Percentiles rank a stretch among this genome's conserved stretches.
These are phyloP conservation scores for Melanotaenia duboulayi DNA, from an alignment of 2,113 vertebrate genomes.

Conservation along the genomic window DNA sequence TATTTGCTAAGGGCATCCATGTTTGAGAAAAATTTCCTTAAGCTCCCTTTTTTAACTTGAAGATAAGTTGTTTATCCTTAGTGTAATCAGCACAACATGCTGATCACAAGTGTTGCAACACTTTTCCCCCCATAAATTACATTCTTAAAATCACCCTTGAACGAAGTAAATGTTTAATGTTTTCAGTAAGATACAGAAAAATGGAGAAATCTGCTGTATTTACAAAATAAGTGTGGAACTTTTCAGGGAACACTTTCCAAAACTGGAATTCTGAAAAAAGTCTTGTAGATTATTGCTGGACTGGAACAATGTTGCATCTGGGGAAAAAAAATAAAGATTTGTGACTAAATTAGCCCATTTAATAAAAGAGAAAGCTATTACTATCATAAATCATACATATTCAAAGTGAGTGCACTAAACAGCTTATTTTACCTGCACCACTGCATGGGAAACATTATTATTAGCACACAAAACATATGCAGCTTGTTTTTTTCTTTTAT, in stretches of 20 bases:
- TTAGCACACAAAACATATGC: too few species aligned
- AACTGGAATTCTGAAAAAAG: background rate
- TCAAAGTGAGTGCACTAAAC: background rate
- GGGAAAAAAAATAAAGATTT: slow-evolving; percentile 15
- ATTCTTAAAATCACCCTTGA: background rate
- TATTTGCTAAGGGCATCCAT: background rate
- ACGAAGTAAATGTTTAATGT: slow-evolving; percentile 5
- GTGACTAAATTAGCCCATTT: background rate
- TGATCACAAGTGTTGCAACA: background rate
- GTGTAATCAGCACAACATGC: background rate
- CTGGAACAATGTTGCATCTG: slow-evolving; percentile 84
- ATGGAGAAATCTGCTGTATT: background rate
- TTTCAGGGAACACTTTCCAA: background rate
- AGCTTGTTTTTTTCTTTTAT: too few species aligned
- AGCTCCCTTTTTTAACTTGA: background rate
- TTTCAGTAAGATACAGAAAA: slow-evolving; percentile 9
- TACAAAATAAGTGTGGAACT: slow-evolving; percentile 26
- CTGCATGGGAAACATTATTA: background rate
- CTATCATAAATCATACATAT: background rate
- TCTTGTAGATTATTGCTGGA: slow-evolving; percentile 63
- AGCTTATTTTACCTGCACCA: background rate
- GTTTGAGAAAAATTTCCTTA: background rate
- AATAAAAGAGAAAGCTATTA: background rate
- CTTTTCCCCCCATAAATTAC: slow-evolving; percentile 2
- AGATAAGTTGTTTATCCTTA: background rate